Evolutionary conservation across 2,113 vertebrate species (phyloP), one percentile per base, ranked within the genome.

Genomic region (Thamnaconus septentrionalis): DNA sequence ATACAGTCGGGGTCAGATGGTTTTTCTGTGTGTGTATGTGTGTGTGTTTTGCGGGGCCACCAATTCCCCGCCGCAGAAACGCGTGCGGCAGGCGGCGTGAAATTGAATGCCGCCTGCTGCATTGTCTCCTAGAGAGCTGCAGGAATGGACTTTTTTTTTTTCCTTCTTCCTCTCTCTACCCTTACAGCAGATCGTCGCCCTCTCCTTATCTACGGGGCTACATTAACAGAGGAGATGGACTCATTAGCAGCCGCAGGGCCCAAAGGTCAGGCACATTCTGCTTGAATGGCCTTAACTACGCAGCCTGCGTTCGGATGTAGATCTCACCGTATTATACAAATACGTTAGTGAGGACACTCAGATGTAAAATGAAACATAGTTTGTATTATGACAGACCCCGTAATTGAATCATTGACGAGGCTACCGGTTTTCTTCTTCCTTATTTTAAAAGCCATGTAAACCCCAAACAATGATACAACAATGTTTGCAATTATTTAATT

Each of bases 201-300:
- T 62, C 64, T 84, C 73, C 69, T 86, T 85, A 84, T 67, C 64
- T 75, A 59, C 65, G 42, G 65, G 71, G 56, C 50, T 53, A 51
- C 47, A 18, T 78, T 64, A 65, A 59, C 70, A 68, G 64, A 49
- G 47, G 56, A 63, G 53, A 46, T 53, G 59, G 46, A 66, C 67
- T 84, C 77, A 83, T 83, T 81, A 83, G 54, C 46, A 59, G 56
- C 43, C 53, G 75, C 45, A 69, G 57, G 53, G 53, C 66, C 59
- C 54, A 12, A 9, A 60, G 56, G 57, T 74, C 18, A 31, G 69
- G 50, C 53, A 61, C 52, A 49, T 42, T 5, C 68, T 46, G 43
- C 52, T 50, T 69, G 52, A 42, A 56, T 61, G 49, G 4, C 7
- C 18, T 53, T 54, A 41, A 12, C 11, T 55, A 31, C 18, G 18